Evolutionary conservation across 2,113 vertebrate species (phyloP).

Genomic region (Sebastes fasciatus): DNA sequence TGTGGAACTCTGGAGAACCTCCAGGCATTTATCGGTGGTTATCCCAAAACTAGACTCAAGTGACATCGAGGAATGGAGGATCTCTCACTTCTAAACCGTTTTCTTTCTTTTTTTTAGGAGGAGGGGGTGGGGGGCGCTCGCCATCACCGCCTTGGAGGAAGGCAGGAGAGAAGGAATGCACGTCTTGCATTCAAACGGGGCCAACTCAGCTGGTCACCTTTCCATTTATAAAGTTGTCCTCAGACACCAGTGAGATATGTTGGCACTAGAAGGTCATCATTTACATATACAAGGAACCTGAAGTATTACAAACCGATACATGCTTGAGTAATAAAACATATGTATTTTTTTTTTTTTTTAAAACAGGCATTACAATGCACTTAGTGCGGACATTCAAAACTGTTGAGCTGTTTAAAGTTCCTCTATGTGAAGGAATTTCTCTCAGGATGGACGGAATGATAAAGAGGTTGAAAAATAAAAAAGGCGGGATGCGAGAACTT

Average conservation of each 20-base stretch:
- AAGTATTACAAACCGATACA: constrained; percentile 82
- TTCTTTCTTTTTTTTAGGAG: no score
- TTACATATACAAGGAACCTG: constrained; percentile 82
- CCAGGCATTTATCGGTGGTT: constrained; percentile 14
- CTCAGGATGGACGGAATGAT: constrained; percentile 69
- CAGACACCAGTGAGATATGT: constrained; percentile 80
- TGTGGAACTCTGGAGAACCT: constrained; percentile 29
- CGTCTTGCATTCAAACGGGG: constrained; percentile 66
- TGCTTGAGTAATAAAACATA: constrained; percentile 84
- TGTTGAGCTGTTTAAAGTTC: constrained; percentile 79
- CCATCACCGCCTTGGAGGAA: constrained; percentile 38
- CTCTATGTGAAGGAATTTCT: constrained; percentile 69
- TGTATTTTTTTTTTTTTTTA: constrained; percentile 64
- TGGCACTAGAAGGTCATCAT: constrained; percentile 80
- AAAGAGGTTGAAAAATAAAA: constrained; percentile 51
- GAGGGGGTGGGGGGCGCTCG: neutral
- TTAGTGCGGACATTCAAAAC: constrained; percentile 87
- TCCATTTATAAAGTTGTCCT: constrained; percentile 77
- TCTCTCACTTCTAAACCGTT: constrained; percentile 12
- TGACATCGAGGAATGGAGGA: constrained; percentile 42
- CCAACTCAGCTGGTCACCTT: constrained; percentile 71
- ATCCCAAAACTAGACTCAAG: constrained; percentile 44
- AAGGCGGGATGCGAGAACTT: constrained; percentile 55
- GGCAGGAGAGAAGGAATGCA: constrained; percentile 57
- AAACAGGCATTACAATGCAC: constrained; percentile 87